Evolutionary conservation across 2,113 vertebrate genomes (phyloP), one percentile per base, ranked within the genome.

Genomic region (Nibea albiflora): DNA sequence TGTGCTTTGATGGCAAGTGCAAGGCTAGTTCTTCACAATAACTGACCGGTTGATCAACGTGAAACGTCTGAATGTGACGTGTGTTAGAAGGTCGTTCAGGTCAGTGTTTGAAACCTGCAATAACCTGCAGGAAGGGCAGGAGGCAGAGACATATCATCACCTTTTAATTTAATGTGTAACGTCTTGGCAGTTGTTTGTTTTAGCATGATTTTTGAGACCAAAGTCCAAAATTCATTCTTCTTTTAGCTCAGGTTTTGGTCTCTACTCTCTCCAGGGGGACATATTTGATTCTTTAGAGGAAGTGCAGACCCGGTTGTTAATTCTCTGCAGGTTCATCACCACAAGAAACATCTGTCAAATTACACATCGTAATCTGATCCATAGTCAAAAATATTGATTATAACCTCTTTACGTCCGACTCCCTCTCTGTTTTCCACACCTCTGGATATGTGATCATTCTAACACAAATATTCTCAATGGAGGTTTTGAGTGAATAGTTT

Each of bases 11-110:
- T 66, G 71, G 52, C 42, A 50, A 78, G 64, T 58, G 81, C 70
- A 85, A 81, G 82, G 71, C 64, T 69, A 6, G 52, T 53, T 65
- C 75, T 73, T 65, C 44, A 42, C 42, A 81, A 73, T 60, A 85
- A 87, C 66, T 22, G 76, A 69, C 19, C 73, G 65, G 65, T 39
- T 75, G 56, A 75, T 69, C 57, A 72, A 80, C 67, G 66, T 52
- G 3, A 75, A 50, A 47, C 50, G 63, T 42, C 56, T 62, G 6
- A 47, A 52, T 15, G 58, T 68, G 84, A 22, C 50, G 19, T 44
- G 44, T 5, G 9, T 79, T 15, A 35, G 19, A 26, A 68, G 11
- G 49, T n/a, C 35, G 1, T 16, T 62, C 2, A 49, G 65, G 46
- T 77, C 46, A 46, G 39, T 17, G 28, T 53, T 70, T 73, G 15